Evolutionary conservation across 2,888 invertebrate genomes (phyloP).

Genomic region (Nezara viridula): DNA sequence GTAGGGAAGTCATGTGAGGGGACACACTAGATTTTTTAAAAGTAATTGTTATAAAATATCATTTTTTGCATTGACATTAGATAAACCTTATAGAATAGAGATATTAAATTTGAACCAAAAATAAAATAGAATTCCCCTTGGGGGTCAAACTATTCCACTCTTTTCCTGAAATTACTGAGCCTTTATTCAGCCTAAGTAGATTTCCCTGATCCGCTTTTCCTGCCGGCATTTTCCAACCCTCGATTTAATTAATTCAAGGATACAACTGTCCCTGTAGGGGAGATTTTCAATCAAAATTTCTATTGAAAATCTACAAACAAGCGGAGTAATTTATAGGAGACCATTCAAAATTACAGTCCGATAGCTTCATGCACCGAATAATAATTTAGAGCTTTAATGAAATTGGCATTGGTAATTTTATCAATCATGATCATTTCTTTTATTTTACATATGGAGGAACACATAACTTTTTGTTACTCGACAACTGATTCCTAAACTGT

Average conservation of each 20-base stretch:
- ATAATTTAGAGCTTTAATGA: not conserved
- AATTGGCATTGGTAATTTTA: too few species aligned
- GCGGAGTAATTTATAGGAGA: not conserved
- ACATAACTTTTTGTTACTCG: too few species aligned
- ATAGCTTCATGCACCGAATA: not conserved
- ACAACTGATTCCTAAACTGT: too few species aligned
- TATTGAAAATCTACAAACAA: not conserved
- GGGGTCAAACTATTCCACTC: not conserved
- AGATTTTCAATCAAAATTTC: not conserved
- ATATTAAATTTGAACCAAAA: not conserved
- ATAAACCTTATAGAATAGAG: not conserved
- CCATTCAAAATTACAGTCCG: not conserved
- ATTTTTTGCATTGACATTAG: too few species aligned
- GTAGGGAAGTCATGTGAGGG: too few species aligned
- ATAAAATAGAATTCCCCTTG: not conserved
- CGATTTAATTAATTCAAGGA: slow-evolving; percentile 16
- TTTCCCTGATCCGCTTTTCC: slow-evolving; percentile 11
- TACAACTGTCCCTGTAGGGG: not conserved
- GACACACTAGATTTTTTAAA: too few species aligned
- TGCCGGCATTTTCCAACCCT: not conserved
- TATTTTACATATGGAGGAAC: too few species aligned
- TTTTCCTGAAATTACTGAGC: not conserved
- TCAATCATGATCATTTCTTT: too few species aligned
- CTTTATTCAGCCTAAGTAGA: slow-evolving; percentile 11
- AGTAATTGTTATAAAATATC: too few species aligned